These are phyloP conservation scores for Oligia fasciuncula DNA, from an alignment of 2,888 invertebrate species.

Conservation along the genomic window DNA sequence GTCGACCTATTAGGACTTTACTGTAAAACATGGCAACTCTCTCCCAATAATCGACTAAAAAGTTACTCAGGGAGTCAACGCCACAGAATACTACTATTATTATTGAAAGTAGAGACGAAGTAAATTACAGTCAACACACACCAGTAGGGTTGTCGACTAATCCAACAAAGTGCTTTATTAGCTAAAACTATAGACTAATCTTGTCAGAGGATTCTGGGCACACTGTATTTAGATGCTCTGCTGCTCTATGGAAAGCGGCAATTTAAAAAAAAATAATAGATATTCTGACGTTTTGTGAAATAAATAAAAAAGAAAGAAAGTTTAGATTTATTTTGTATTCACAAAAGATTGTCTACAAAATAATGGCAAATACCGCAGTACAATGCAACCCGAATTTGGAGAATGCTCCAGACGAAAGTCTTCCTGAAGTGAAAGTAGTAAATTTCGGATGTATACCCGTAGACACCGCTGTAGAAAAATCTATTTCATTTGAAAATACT, in stretches of 20 bases:
- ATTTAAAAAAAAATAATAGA: neutral
- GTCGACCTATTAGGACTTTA: neutral
- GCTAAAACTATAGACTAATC: neutral
- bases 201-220: neutral
- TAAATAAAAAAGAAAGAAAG: neutral
- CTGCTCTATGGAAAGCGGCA: slow-evolving; percentile 17
- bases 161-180: neutral
- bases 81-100: neutral
- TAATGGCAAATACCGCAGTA: slow-evolving; percentile 15
- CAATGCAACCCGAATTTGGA: slow-evolving; percentile 63
- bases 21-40: neutral
- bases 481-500: slow-evolving; percentile 76
- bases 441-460: slow-evolving; percentile 83
- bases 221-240: neutral
- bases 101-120: neutral
- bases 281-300: neutral
- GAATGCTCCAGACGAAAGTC: slow-evolving; percentile 72
- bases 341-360: neutral
- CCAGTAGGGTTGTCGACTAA: neutral
- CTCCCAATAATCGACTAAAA: slow-evolving; percentile 23
- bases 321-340: neutral
- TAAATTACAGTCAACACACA: neutral
- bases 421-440: slow-evolving; percentile 74
- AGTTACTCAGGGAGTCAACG: neutral
- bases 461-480: slow-evolving; percentile 78